Percentiles rank a stretch among this genome's conserved stretches.
These are phyloP conservation scores for Encarsia formosa DNA, from an alignment of 2,888 invertebrate species.

Conservation along the genomic window DNA sequence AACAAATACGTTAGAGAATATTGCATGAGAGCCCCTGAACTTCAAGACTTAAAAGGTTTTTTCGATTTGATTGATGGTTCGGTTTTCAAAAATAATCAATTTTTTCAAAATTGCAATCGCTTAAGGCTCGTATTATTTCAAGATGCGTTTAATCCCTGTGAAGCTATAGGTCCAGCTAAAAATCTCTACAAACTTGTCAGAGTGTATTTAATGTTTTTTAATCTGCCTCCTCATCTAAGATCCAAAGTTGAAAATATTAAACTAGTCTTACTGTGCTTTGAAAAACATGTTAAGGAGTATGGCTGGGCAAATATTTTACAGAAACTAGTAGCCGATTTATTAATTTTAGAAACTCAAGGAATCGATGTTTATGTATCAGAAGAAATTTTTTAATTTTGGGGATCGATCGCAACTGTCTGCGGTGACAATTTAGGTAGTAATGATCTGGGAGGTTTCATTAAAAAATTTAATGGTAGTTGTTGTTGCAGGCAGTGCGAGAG, in stretches of 20 bases:
- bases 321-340: neutral
- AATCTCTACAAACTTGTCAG: neutral
- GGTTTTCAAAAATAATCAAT: neutral
- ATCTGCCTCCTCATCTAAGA: slow-evolving; percentile 17
- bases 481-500: slow-evolving; percentile 7
- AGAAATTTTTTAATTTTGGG: neutral
- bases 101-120: neutral
- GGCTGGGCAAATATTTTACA: neutral
- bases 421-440: slow-evolving; percentile 12
- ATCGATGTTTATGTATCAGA: neutral
- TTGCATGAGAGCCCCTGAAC: too few relatives aligned
- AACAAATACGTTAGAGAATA: neutral
- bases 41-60: too few relatives aligned
- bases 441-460: slow-evolving; percentile 7
- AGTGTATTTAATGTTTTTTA: slow-evolving; percentile 24
- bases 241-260: slow-evolving; percentile 20
- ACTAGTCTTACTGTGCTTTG: slow-evolving; percentile 18
- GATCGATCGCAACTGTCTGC: neutral
- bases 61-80: neutral
- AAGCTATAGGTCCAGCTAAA: neutral
- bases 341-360: neutral
- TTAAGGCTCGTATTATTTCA: neutral
- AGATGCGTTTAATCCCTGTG: neutral
- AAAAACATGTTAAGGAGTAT: neutral
- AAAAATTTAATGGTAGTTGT: neutral